These are phyloP conservation scores for Monoplex corrugatus DNA, from an alignment of 2,888 invertebrate species.

Conservation along the genomic window DNA sequence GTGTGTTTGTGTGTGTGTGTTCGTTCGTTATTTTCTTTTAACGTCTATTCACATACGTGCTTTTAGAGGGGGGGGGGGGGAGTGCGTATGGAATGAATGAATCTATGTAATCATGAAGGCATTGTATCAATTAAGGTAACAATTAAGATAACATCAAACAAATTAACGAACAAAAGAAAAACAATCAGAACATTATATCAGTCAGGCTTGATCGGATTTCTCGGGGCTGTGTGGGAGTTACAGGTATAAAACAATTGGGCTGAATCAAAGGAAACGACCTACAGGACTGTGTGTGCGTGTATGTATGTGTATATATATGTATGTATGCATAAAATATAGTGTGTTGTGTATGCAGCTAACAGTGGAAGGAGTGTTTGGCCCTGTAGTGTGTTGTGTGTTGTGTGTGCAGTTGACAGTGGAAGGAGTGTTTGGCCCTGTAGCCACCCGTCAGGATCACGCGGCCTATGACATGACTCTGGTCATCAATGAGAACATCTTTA, in stretches of 20 bases:
- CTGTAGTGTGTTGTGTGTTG: constrained; percentile 22
- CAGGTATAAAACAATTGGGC: no score
- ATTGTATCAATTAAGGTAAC: no score
- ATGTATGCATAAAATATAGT: neutral
- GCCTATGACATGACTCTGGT: constrained; percentile 62
- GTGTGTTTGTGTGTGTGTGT: constrained; percentile 9
- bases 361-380: neutral
- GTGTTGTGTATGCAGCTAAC: neutral
- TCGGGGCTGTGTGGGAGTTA: no score
- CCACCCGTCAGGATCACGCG: constrained; percentile 84
- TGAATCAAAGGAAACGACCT: no score
- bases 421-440: constrained; percentile 66
- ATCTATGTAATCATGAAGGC: no score
- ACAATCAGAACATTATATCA: no score
- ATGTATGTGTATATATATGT: neutral
- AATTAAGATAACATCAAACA: no score
- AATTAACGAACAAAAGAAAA: no score
- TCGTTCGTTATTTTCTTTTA: neutral
- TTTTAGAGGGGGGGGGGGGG: no score
- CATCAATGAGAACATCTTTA: constrained; percentile 58
- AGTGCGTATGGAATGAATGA: no score
- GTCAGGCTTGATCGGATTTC: no score
- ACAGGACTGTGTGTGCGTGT: neutral
- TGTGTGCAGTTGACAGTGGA: neutral
- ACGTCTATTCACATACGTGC: neutral